A percentile compares a stretch with the other conserved stretches of the same genome.
phyloP scores from a whole-genome alignment of 1,140 invertebrate species.

The Cryptotermes secundus region DNA sequence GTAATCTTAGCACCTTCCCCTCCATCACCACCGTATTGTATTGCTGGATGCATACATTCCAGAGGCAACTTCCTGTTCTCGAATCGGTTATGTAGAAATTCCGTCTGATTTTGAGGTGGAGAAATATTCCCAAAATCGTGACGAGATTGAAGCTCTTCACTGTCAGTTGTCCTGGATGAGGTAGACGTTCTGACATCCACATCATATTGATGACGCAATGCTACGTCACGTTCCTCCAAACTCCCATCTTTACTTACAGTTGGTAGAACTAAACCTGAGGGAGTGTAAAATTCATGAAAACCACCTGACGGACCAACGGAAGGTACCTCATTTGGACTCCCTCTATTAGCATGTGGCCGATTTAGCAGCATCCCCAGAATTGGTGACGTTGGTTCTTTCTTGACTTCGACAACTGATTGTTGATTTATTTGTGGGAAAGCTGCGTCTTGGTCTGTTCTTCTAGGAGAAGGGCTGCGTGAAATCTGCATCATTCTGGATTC shows the following conservation, averaged over 20 bases:
- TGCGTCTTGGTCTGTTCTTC: background rate
- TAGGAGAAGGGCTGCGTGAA: background rate
- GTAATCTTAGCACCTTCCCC: background rate
- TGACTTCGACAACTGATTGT: background rate
- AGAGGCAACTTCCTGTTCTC: background rate
- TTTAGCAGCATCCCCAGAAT: background rate
- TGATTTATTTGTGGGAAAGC: background rate
- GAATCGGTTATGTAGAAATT: background rate
- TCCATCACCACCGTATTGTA: background rate
- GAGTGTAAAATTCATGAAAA: background rate
- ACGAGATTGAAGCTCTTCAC: background rate
- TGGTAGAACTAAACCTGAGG: background rate
- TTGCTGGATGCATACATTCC: background rate
- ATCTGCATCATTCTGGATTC: background rate
- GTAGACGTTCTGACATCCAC: background rate
- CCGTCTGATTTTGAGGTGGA: background rate
- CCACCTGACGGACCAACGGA: background rate
- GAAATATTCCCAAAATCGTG: background rate
- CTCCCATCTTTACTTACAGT: background rate
- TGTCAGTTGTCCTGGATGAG: background rate
- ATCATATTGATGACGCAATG: background rate
- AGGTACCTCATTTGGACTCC: background rate
- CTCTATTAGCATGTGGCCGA: background rate
- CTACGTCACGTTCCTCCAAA: background rate
- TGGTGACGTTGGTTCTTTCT: background rate